Evolutionary conservation across 2,888 invertebrate genomes (phyloP), one percentile per base, ranked within the genome.

Genomic region (Meiosimyza decipiens): DNA sequence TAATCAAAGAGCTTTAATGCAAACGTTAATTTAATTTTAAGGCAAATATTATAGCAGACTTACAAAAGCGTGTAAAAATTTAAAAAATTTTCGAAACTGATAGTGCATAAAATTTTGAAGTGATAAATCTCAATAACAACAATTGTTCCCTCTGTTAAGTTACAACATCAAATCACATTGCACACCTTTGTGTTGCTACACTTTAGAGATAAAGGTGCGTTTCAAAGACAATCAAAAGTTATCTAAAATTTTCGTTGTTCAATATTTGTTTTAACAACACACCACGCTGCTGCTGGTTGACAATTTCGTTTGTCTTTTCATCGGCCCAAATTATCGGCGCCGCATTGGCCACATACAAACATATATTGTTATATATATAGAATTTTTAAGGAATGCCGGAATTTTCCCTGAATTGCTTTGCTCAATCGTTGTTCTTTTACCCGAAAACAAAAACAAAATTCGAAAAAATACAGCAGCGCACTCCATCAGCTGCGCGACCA

Each of bases 291-390:
- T 54, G 22, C 49, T 64, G 47, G 67, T 68, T 68, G 72, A 72
- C 68, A 72, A 72, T 63, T 72, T 49, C 4, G 63, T 18, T 63
- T 57, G n/a, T 47, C 16, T 47, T n/a, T n/a, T 47, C 47, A 16
- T 18, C 15, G 63, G 47, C 33, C 22, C 15, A 59, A 68, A 22
- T 22, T 22, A 54, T 15, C 59, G 64, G 69, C 64, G 51, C 59
- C 69, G 65, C 40, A 33, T n/a, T 70, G 64, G 49, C 67, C 72
- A 54, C 54, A 49, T 28, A 22, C 72, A 28, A 28, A 54, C 54
- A 49, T 28, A 47, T 54, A 62, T 22, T 60, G 11, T 54, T 51
- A 65, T 69, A 73, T 70, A 73, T 70, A 73, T 70, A 73, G 40
- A 70, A 22, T 49, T 49, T 22, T 40, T 40, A 40, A 15, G 65